These are phyloP conservation scores for Rhincodon typus DNA, from an alignment of 2,797 vertebrate species.

Conservation along the genomic window DNA sequence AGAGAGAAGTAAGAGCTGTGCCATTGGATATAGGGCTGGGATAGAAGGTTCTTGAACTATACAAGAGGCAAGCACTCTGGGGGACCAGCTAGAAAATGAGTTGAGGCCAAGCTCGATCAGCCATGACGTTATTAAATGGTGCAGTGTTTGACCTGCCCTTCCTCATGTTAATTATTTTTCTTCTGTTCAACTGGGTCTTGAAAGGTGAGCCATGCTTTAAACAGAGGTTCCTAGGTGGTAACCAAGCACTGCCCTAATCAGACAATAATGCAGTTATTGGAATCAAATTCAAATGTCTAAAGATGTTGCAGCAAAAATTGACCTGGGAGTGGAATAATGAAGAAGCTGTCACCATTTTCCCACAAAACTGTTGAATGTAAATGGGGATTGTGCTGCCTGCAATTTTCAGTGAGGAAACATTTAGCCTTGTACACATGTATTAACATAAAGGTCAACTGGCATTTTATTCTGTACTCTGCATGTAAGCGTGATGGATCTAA, in stretches of 20 bases:
- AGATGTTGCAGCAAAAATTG: neutral
- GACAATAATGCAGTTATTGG: neutral
- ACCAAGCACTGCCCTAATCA: neutral
- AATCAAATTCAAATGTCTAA: neutral
- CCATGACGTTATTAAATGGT: no score
- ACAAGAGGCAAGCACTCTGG: no score
- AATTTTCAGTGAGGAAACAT: neutral
- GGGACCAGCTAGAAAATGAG: no score
- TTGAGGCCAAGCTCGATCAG: no score
- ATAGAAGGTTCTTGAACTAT: no score
- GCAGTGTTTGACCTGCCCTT: no score
- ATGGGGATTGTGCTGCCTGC: neutral
- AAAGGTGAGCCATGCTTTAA: neutral
- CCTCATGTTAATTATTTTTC: no score
- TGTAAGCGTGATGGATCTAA: neutral
- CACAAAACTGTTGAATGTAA: neutral
- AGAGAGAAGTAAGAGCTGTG: no score
- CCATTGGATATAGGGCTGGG: no score
- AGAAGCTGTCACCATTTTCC: neutral
- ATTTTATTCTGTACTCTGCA: neutral
- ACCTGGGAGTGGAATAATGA: neutral
- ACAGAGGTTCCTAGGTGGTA: no score
- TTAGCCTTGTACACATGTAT: neutral
- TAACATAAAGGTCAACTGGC: neutral
- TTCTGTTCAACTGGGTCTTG: neutral